Evolutionary conservation across 2,888 invertebrate species (phyloP).

Genomic region (Hemicrepidius hirtus): DNA sequence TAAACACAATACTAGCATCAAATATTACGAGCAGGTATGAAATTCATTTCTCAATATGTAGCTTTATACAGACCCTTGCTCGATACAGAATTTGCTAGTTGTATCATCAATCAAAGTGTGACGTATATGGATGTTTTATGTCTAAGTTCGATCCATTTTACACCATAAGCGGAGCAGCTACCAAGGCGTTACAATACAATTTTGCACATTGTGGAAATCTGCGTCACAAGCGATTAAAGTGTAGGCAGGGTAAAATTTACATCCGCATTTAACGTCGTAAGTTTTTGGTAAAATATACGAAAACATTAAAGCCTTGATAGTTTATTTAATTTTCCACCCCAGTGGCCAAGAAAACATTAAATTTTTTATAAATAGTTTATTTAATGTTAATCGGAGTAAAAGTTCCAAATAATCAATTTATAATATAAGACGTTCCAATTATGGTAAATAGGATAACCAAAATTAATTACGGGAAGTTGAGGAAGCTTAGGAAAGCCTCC

Average conservation of each 20-base stretch:
- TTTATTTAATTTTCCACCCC: no score
- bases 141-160: constrained; percentile 51
- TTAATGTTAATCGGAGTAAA: no score
- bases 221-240: not conserved
- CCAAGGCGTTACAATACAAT: constrained; percentile 23
- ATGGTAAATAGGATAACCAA: no score
- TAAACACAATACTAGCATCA: no score
- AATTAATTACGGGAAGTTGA: no score
- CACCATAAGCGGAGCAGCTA: constrained; percentile 32
- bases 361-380: no score
- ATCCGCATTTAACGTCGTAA: not conserved
- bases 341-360: no score
- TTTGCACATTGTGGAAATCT: constrained; percentile 15
- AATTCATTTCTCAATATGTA: not conserved
- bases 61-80: constrained; percentile 26
- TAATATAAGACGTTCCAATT: no score
- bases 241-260: not conserved
- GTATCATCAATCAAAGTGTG: constrained; percentile 58
- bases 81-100: constrained; percentile 52
- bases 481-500: no score
- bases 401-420: no score
- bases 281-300: not conserved
- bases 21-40: not conserved
- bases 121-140: constrained; percentile 58
- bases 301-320: no score